Evolutionary conservation across 2,888 invertebrate species (phyloP).

Genomic region (Tribolium freemani): DNA sequence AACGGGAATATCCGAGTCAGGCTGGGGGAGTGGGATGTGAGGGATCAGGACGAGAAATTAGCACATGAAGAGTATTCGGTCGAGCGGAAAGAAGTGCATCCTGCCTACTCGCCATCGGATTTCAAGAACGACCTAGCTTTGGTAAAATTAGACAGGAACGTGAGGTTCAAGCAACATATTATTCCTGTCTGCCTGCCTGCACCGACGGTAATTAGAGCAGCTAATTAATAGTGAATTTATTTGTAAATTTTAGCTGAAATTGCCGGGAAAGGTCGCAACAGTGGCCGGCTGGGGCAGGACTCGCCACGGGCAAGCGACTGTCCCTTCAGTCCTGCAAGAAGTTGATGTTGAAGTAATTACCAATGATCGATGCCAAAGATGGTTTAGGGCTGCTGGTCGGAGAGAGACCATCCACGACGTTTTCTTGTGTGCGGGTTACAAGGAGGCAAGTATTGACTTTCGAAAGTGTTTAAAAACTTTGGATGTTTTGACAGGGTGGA

Average conservation of each 20-base stretch:
- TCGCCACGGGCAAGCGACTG: conserved; percentile 88
- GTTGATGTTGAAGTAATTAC: conserved; percentile 90
- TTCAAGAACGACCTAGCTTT: conserved; percentile 92
- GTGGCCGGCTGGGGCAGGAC: conserved; percentile 95
- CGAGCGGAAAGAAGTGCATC: conserved; percentile 92
- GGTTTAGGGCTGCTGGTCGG: conserved; percentile 92
- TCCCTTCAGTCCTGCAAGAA: conserved; percentile 88
- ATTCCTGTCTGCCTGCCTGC: conserved; percentile 92
- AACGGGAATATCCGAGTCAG: conserved; percentile 91
- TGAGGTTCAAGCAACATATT: conserved; percentile 92
- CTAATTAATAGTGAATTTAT: background rate
- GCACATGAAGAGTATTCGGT: conserved; percentile 91
- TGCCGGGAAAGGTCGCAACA: conserved; percentile 90
- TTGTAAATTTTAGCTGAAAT: conserved; percentile 71
- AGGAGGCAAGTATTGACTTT: conserved; percentile 76
- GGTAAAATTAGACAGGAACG: conserved; percentile 84
- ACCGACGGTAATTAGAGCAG: conserved; percentile 68
- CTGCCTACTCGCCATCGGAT: conserved; percentile 90
- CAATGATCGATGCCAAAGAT: conserved; percentile 91
- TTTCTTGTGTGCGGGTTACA: conserved; percentile 93
- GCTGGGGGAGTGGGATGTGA: conserved; percentile 93
- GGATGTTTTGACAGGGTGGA: conserved; percentile 71
- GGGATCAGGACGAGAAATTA: conserved; percentile 85
- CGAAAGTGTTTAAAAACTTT: background rate
- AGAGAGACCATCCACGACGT: conserved; percentile 95